Evolutionary conservation across 1,140 invertebrate species (phyloP).

Genomic region (Caenorhabditis remanei): DNA sequence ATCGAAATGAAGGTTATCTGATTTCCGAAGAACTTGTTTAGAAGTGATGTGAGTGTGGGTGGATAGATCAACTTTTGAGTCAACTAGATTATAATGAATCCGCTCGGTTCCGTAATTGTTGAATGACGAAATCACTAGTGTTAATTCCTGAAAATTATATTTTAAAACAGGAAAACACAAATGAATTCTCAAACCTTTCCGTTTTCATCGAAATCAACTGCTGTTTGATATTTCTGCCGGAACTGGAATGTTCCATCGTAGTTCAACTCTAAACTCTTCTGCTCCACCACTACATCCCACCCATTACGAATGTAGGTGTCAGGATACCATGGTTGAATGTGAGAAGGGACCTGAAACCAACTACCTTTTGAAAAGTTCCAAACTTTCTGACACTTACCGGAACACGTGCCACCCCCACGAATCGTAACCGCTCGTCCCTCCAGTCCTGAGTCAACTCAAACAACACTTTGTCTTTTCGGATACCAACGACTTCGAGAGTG

Average conservation of each 20-base stretch:
- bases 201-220: background rate
- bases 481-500: background rate
- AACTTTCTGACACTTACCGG: background rate
- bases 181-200: background rate
- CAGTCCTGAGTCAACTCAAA: constrained; percentile 18
- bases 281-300: constrained; percentile 21
- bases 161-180: too few species aligned
- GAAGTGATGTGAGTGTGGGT: background rate
- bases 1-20: constrained; percentile 27
- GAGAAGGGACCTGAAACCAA: constrained; percentile 1
- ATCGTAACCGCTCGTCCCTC: constrained; percentile 42
- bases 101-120: constrained; percentile 31
- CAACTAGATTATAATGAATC: background rate
- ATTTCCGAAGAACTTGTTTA: background rate
- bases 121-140: constrained; percentile 22
- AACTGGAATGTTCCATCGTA: constrained; percentile 29
- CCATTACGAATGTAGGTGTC: constrained; percentile 29
- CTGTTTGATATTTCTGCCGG: constrained; percentile 10
- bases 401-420: background rate
- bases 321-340: constrained; percentile 32
- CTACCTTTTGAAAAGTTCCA: background rate
- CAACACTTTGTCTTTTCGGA: background rate
- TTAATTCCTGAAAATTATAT: background rate
- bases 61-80: background rate
- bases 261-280: constrained; percentile 1